Evolutionary conservation across 2,797 vertebrate genomes (phyloP).

Genomic region (Salarias fasciatus): DNA sequence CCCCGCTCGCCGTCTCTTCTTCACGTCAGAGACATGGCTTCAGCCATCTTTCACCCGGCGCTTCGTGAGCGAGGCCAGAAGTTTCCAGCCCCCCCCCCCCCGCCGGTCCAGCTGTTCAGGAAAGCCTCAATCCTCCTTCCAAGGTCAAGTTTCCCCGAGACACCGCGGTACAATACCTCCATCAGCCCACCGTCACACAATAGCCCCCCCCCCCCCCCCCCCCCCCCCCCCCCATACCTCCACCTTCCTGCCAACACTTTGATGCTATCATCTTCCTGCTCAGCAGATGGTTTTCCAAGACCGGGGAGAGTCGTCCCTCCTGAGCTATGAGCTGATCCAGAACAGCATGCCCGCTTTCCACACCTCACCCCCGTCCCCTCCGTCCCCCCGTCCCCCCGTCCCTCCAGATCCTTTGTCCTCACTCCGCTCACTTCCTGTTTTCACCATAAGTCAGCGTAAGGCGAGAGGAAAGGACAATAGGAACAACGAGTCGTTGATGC

Average conservation of each 20-base stretch:
- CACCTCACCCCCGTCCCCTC: conserved; percentile 23
- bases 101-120: conserved; percentile 67
- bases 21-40: no score
- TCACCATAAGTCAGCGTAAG: conserved; percentile 32
- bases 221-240: conserved; percentile 10
- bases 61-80: no score
- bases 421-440: conserved; percentile 72
- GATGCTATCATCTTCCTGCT: conserved; percentile 71
- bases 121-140: conserved; percentile 53
- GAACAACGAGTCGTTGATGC: conserved; percentile 23
- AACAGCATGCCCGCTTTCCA: conserved; percentile 55
- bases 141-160: conserved; percentile 72
- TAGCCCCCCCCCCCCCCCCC: no score
- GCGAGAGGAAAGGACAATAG: conserved; percentile 57
- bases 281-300: conserved; percentile 71
- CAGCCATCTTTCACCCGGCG: no score
- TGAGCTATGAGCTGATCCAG: conserved; percentile 45
- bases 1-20: no score
- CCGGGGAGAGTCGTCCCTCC: conserved; percentile 55
- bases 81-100: no score
- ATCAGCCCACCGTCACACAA: conserved; percentile 49
- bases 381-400: not conserved
- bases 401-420: conserved; percentile 58
- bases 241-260: conserved; percentile 46
- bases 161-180: conserved; percentile 61